These are phyloP conservation scores for Nycticorax nycticorax DNA, from an alignment of 2,113 vertebrate genomes.

Conservation along the genomic window DNA sequence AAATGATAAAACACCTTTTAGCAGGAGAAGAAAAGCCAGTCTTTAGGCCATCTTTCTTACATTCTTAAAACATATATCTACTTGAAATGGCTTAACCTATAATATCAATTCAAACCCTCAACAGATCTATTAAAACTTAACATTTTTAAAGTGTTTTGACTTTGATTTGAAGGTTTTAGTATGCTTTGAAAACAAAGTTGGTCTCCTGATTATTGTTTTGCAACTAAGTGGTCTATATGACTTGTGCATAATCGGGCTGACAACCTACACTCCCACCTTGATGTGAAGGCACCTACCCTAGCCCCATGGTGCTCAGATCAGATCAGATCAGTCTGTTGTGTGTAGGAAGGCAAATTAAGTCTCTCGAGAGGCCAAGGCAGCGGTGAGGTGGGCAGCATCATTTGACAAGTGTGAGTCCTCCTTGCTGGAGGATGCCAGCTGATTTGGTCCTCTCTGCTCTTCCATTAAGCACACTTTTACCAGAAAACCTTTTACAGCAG, in stretches of 20 bases:
- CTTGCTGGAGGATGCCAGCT: accelerated
- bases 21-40: not conserved
- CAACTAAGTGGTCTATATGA: not conserved
- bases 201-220: not conserved
- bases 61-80: not conserved
- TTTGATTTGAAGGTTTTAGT: not conserved
- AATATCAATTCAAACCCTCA: not conserved
- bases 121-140: not conserved
- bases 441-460: not conserved
- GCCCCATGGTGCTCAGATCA: not conserved
- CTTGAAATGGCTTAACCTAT: not conserved
- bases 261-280: not conserved
- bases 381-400: not conserved
- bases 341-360: not conserved
- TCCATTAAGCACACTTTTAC: not conserved
- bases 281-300: not conserved
- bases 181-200: not conserved
- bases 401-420: not conserved
- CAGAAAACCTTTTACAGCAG: not conserved
- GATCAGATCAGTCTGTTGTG: not conserved
- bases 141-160: not conserved
- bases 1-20: not conserved
- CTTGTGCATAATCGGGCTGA: not conserved
- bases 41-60: not conserved
- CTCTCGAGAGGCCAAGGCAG: accelerated